Base-by-base conservation (phyloP, 2,888 invertebrate species). In the Drosophila limbata region DNA sequence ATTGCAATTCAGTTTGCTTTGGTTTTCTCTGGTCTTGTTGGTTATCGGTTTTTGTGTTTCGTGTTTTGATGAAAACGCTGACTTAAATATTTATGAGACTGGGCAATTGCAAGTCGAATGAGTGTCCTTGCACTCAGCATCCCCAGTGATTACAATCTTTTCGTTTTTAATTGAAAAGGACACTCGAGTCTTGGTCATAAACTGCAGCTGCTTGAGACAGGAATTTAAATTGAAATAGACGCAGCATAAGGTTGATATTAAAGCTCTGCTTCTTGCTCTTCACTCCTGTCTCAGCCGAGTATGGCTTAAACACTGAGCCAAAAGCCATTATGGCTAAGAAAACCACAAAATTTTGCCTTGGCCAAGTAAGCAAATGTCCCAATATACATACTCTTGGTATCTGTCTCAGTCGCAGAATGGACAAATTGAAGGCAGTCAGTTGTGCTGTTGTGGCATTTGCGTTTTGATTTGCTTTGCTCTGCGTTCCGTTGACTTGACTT, bases 131-230 rank as follows among this genome's bases (percentile, higher is more conserved):
- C 59, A 31, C n/a, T 31, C 60, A 50, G 60, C 4, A 69, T 31
- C 39, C 39, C 53, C 42, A 21, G 17, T 55, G 55, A 53, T 71
- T 60, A 61, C 28, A 62, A 50, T 63, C 15, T 47, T 28, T 40
- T 25, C 11, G 3, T 56, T 77, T 78, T 78, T 79, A 78, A 78
- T 79, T 78, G 76, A 72, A 77, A 71, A 52, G 47, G 37, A 47
- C 50, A 21, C 37, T 19, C 28, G 42, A 15, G 63, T 28, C 17
- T 25, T 21, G 44, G 60, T 51, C 64, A 69, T 79, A 76, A 79
- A 78, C 37, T 78, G 78, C 80, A 78, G 80, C 78, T 79, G 78
- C 69, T 64, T 51, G 67, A 50, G 79, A 61, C 72, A 60, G 62
- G 55, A 48, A 76, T 75, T 71, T 65, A 75, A 63, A 79, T 77